Evolutionary conservation across 2,113 vertebrate genomes (phyloP).

Genomic region (Cairina moschata): DNA sequence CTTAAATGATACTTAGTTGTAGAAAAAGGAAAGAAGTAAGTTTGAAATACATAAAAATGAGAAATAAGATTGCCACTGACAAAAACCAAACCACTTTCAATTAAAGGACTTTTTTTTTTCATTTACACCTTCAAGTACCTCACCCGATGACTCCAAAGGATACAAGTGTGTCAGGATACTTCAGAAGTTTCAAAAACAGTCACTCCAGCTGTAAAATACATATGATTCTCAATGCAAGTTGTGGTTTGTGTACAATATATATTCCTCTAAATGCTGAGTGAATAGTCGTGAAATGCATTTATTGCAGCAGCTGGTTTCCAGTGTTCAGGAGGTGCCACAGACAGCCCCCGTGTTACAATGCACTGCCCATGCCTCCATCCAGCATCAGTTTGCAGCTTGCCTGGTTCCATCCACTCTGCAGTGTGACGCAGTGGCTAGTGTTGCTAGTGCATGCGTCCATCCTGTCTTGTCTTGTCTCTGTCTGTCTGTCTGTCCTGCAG

Average conservation of each 20-base stretch:
- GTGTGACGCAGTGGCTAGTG: neutral
- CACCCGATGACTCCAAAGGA: neutral
- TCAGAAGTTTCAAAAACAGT: neutral
- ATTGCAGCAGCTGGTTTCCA: rapidly evolving
- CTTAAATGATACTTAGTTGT: neutral
- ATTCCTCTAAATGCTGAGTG: neutral
- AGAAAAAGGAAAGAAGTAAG: neutral
- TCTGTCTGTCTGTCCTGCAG: slow-evolving; percentile 84
- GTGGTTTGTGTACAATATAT: neutral
- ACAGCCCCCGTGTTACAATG: neutral
- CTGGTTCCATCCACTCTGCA: slow-evolving; percentile 53
- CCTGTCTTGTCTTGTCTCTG: slow-evolving; percentile 39
- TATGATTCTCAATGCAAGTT: neutral
- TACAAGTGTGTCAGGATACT: neutral
- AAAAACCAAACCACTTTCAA: neutral
- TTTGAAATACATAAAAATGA: neutral
- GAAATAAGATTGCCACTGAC: neutral
- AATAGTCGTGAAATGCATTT: neutral
- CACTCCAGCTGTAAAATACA: neutral
- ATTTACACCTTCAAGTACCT: neutral
- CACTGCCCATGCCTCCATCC: neutral
- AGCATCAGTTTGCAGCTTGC: slow-evolving; percentile 37
- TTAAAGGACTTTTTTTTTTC: neutral
- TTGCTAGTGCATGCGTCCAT: slow-evolving; percentile 35
- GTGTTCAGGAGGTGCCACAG: neutral